A percentile compares a stretch with the other conserved stretches of the same genome.
phyloP scores from a whole-genome alignment of 2,888 invertebrate species.

The Drosophila mayaguana region DNA sequence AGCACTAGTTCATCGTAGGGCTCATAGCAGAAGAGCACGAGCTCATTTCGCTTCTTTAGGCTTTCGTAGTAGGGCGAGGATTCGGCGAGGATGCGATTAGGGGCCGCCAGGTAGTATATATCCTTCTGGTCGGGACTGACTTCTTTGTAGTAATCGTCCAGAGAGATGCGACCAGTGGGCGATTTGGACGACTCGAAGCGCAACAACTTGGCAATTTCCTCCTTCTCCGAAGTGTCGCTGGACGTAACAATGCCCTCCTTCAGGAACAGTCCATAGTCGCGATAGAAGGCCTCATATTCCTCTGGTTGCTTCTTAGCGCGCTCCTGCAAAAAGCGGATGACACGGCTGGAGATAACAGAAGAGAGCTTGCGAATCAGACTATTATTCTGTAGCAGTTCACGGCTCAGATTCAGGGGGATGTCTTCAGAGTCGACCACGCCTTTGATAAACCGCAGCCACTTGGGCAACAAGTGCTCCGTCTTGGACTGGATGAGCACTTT shows the following conservation, averaged over 20 bases:
- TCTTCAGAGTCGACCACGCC: constrained; percentile 99
- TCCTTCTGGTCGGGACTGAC: constrained; percentile 90
- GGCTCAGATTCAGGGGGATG: constrained; percentile 97
- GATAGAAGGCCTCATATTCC: constrained; percentile 94
- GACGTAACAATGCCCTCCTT: constrained; percentile 98
- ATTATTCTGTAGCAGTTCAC: constrained; percentile 98
- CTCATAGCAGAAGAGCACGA: constrained; percentile 98
- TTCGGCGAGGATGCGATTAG: constrained; percentile 96
- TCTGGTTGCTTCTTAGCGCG: constrained; percentile 93
- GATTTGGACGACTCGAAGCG: constrained; percentile 96
- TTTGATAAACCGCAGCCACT: constrained; percentile 98
- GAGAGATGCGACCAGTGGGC: constrained; percentile 88
- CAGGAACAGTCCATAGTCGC: constrained; percentile 95
- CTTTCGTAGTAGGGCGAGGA: constrained; percentile 98
- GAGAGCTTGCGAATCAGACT: constrained; percentile 94
- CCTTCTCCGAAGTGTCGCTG: constrained; percentile 92
- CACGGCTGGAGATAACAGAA: constrained; percentile 92
- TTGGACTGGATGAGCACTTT: constrained; percentile 97
- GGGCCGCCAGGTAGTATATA: constrained; percentile 97
- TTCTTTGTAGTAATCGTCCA: constrained; percentile 92
- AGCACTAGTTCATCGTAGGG: constrained; percentile 98
- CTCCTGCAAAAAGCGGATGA: constrained; percentile 94
- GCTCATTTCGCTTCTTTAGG: constrained; percentile 93
- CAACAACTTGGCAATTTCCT: constrained; percentile 94
- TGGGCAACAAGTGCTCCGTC: constrained; percentile 95